Conservation (phyloP, 2,888 invertebrate species). For the Perdita meconis region DNA sequence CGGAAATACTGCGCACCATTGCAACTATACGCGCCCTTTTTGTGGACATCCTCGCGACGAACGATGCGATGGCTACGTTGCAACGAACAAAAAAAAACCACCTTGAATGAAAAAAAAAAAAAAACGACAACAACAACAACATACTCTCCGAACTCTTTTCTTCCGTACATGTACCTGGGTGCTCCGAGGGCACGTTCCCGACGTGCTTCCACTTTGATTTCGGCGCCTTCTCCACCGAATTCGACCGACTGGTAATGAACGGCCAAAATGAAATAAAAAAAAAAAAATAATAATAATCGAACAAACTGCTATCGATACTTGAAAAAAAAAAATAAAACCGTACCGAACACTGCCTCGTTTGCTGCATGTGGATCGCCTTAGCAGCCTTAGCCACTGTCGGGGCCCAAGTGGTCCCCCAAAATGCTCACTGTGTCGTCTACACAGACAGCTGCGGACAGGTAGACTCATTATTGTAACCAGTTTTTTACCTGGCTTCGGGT, state of each 20-base stretch:
- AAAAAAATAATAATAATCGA: too few relatives aligned
- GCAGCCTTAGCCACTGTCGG: conserved; percentile 87
- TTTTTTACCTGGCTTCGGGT: conserved; percentile 82
- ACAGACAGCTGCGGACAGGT: conserved; percentile 98
- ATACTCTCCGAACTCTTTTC: conserved; percentile 61
- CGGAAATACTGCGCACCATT: conserved; percentile 3
- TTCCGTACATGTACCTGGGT: conserved; percentile 83
- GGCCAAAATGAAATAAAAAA: conserved; percentile 55
- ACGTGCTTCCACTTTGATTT: conserved; percentile 81
- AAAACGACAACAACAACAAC: conserved; percentile 47
- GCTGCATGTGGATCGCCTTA: conserved; percentile 86
- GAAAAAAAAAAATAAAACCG: conserved; percentile 77
- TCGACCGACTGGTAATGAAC: conserved; percentile 81
- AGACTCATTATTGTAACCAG: conserved; percentile 86
- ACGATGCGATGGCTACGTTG: conserved; percentile 44
- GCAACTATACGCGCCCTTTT: conserved; percentile 41
- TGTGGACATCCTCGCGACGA: conserved; percentile 47
- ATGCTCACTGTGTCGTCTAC: conserved; percentile 97
- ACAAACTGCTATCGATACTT: conserved; percentile 63
- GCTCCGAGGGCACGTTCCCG: conserved; percentile 80
- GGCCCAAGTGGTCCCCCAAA: conserved; percentile 90
- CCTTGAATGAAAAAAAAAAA: conserved; percentile 54
- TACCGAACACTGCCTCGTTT: conserved; percentile 85
- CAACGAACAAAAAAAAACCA: conserved; percentile 46
- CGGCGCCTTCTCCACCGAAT: conserved; percentile 82